These are phyloP conservation scores for Lanius collurio DNA, from an alignment of 2,113 vertebrate species.

Conservation along the genomic window DNA sequence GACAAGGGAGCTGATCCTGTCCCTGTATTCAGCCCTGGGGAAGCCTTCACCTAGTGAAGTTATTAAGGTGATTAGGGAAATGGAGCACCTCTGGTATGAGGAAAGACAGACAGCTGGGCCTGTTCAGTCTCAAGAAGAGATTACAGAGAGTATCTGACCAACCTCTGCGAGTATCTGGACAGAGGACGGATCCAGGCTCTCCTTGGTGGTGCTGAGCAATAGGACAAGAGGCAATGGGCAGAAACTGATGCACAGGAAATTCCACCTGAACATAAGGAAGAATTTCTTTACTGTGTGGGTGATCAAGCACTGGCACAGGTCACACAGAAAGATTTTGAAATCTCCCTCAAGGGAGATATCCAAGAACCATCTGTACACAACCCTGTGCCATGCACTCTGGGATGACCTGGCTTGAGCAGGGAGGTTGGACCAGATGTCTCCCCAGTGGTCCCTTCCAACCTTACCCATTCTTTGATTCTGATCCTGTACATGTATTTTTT, in stretches of 20 bases:
- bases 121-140: background rate
- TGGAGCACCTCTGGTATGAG: background rate
- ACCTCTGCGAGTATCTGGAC: background rate
- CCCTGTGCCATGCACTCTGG: background rate
- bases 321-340: background rate
- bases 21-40: background rate
- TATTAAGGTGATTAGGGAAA: no score
- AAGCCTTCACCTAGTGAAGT: background rate
- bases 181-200: background rate
- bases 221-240: background rate
- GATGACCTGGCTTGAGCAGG: background rate
- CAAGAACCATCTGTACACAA: background rate
- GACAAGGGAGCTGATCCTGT: rapidly evolving
- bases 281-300: background rate
- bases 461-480: background rate
- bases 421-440: background rate
- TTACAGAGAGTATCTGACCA: background rate
- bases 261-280: background rate
- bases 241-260: background rate
- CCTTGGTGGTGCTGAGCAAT: rapidly evolving
- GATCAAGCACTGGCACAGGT: background rate
- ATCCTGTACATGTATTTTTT: background rate
- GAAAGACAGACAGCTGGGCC: background rate
- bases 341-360: background rate
- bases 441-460: background rate